Base-by-base conservation (phyloP, 2,888 invertebrate species). In the Tipula vernalis region DNA sequence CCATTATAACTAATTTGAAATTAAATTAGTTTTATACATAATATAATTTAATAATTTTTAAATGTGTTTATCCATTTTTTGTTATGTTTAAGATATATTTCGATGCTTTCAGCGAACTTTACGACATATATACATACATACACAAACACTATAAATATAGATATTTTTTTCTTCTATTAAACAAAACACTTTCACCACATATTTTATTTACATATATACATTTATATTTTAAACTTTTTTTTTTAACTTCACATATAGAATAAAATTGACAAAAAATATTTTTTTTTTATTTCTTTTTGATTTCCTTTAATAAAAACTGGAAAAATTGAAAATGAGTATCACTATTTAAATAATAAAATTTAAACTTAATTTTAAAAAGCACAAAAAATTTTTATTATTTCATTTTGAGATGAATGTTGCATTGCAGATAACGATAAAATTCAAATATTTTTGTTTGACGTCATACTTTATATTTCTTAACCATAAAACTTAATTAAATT, bases 1-100 rank as follows among this genome's bases (percentile, higher is more conserved):
- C 96, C 95, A 95, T 96, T 39, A 15, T 86, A 18, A 87, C 83
- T 87, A 41, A 85, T 85, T n/a, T 85, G 8, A 39, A 39, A 39
- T 41, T 85, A 71, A 28, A 71, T 71, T 28, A 71, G 28, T 71
- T 71, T 18, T 28, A 71, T 71, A 10, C 71, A 71, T 71, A 18
- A 71, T 71, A 10, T 71, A n/a, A 51, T 15, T 18, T 15, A 15
- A 51, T 15, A 51, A 51, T 51, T 51, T 39, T 51, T 44, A 44
- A 44, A 51, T 51, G n/a, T 6, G 51, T 51, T 51, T 71, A 71
- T 71, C 71, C 71, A 71, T 71, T 51, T 44, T 44, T 44, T 44
- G 10, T 44, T 44, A 1, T 10, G 6, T 44, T 10, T 10, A 39
- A 39, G 44, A 8, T 71, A n/a, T 71, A 13, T 28, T 71, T 71